These are phyloP conservation scores for Sminthurides bifidus DNA, from an alignment of 1,140 invertebrate genomes.

Conservation along the genomic window DNA sequence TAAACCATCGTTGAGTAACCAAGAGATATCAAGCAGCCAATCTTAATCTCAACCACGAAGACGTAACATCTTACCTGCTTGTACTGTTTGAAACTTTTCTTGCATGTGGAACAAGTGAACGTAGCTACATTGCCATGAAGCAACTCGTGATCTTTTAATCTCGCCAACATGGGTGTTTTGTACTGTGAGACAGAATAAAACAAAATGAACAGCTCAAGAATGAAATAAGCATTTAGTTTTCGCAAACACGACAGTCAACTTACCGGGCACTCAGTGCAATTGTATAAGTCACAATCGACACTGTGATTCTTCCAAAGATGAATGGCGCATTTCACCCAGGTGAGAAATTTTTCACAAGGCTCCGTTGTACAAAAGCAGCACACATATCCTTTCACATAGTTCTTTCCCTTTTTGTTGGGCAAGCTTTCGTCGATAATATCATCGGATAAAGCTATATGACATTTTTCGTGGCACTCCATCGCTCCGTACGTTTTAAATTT, in stretches of 20 bases:
- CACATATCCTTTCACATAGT: constrained; percentile 38
- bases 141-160: constrained; percentile 46
- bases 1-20: neutral
- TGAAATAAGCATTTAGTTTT: neutral
- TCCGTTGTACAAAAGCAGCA: constrained; percentile 41
- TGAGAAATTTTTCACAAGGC: constrained; percentile 36
- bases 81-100: constrained; percentile 51
- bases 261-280: constrained; percentile 41
- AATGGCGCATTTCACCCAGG: constrained; percentile 48
- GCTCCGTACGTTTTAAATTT: constrained; percentile 34
- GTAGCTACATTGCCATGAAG: constrained; percentile 47
- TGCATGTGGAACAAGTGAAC: constrained; percentile 48
- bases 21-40: neutral
- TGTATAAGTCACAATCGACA: constrained; percentile 54
- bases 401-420: constrained; percentile 1
- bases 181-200: constrained; percentile 39
- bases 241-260: too few species aligned
- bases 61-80: constrained; percentile 46
- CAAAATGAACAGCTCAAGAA: neutral
- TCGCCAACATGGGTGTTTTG: constrained; percentile 36
- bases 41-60: neutral
- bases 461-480: constrained; percentile 35
- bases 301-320: constrained; percentile 57
- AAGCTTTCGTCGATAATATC: neutral
- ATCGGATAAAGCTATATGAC: constrained; percentile 32